A percentile compares a stretch with the other conserved stretches of the same genome.
These are phyloP conservation scores for Kryptolebias marmoratus DNA, from an alignment of 2,113 vertebrate genomes.

Conservation along the genomic window DNA sequence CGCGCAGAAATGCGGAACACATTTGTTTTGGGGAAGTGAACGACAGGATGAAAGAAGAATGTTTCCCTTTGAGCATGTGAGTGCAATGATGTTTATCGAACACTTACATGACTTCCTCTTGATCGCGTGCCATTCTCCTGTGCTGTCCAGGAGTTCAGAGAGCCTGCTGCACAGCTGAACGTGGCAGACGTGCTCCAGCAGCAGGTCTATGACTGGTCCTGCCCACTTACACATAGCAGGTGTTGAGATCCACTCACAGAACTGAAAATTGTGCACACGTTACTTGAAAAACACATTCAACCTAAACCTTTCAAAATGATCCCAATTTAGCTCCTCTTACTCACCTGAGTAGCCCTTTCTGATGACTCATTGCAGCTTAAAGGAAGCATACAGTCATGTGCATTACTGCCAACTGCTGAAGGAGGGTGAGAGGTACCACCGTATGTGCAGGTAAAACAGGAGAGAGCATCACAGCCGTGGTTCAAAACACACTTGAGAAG, in stretches of 20 bases:
- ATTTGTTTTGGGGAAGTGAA: constrained; percentile 27
- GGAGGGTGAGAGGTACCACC: constrained; percentile 83
- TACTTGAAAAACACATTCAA: background rate
- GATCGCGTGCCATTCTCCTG: constrained; percentile 87
- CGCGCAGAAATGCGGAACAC: background rate
- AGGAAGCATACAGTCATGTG: constrained; percentile 27
- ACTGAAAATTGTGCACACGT: constrained; percentile 74
- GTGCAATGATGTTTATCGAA: background rate
- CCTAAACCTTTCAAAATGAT: background rate
- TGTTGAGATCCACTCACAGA: constrained; percentile 93
- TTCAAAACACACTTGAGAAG: constrained; percentile 91
- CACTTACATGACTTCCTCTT: constrained; percentile 89
- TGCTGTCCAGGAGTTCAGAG: constrained; percentile 88
- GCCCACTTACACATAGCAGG: constrained; percentile 85
- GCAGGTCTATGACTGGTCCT: constrained; percentile 89
- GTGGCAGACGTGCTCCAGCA: constrained; percentile 92
- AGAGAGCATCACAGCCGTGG: constrained; percentile 84
- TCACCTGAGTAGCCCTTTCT: constrained; percentile 64
- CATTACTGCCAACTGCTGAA: constrained; percentile 26
- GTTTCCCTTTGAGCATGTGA: constrained; percentile 14
- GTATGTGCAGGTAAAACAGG: constrained; percentile 89
- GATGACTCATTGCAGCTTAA: constrained; percentile 56
- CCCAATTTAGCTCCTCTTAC: background rate
- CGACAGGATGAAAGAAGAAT: background rate
- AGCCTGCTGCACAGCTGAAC: constrained; percentile 89